phyloP scores from a whole-genome alignment of 2,113 vertebrate species.

The Anarhynchus alexandrinus region DNA sequence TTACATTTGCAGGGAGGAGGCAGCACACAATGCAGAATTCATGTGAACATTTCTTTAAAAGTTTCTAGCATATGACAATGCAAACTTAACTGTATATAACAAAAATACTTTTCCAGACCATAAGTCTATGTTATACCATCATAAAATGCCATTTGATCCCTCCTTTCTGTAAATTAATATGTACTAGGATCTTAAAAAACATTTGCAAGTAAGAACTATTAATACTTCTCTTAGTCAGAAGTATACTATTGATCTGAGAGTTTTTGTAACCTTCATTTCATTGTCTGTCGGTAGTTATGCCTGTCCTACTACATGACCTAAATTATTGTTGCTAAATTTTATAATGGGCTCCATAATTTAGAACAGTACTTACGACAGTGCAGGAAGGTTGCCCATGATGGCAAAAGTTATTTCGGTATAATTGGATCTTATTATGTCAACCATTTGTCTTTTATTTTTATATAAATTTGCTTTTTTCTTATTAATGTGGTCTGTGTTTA shows the following conservation, averaged over 20 bases:
- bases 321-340: slow-evolving; percentile 1
- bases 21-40: neutral
- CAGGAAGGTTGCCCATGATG: neutral
- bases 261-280: neutral
- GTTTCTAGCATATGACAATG: neutral
- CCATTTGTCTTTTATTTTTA: neutral
- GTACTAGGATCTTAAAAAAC: neutral
- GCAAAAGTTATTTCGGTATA: neutral
- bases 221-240: neutral
- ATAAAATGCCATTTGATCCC: neutral
- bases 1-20: neutral
- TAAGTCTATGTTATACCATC: neutral
- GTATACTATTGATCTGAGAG: neutral
- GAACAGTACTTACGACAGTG: neutral
- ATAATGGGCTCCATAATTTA: neutral
- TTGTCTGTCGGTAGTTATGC: neutral
- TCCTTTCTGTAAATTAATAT: neutral
- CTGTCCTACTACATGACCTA: neutral
- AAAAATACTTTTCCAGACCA: neutral
- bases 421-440: neutral
- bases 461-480: neutral
- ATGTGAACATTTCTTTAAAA: neutral
- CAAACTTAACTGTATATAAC: neutral
- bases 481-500: neutral
- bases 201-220: neutral